phyloP scores from a whole-genome alignment of 2,113 vertebrate genomes.

The Vulpes ferrilata region DNA sequence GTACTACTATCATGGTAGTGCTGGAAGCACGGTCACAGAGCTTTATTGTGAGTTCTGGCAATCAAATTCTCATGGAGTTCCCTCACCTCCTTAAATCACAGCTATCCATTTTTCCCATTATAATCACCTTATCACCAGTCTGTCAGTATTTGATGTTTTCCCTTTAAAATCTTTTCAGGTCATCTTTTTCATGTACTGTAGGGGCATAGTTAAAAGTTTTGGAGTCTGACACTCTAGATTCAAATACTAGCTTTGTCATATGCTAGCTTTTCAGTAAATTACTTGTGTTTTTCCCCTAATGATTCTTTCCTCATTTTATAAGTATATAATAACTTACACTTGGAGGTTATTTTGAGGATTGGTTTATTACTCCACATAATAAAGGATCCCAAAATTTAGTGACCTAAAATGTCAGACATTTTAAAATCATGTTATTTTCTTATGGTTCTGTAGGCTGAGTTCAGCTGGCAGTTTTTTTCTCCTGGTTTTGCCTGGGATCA shows the following conservation, averaged over 20 bases:
- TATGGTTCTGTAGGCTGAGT: not conserved
- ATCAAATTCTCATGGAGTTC: not conserved
- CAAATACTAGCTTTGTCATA: not conserved
- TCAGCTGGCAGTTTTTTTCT: not conserved
- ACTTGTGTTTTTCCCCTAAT: not conserved
- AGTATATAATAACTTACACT: not conserved
- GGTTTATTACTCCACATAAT: not conserved
- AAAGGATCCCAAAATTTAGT: constrained; percentile 49
- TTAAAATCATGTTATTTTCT: constrained; percentile 7
- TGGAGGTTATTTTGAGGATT: constrained; percentile 45
- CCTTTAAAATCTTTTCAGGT: constrained; percentile 26
- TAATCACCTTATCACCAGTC: not conserved
- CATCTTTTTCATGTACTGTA: not conserved
- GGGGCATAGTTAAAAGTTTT: not conserved
- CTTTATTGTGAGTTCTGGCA: constrained; percentile 24
- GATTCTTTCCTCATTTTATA: not conserved
- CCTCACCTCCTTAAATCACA: not conserved
- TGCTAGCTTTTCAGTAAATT: not conserved
- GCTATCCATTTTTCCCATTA: not conserved
- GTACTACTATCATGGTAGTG: not conserved
- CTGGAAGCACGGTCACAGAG: not conserved
- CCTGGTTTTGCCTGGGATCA: not conserved
- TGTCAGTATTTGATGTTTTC: not conserved
- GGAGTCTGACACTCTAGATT: not conserved
- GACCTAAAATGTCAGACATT: not conserved